Evolutionary conservation across 30 jellyfish, hydroid and myxozoan genomes (phyloP).

Genomic region (Turritopsis dohrnii): DNA sequence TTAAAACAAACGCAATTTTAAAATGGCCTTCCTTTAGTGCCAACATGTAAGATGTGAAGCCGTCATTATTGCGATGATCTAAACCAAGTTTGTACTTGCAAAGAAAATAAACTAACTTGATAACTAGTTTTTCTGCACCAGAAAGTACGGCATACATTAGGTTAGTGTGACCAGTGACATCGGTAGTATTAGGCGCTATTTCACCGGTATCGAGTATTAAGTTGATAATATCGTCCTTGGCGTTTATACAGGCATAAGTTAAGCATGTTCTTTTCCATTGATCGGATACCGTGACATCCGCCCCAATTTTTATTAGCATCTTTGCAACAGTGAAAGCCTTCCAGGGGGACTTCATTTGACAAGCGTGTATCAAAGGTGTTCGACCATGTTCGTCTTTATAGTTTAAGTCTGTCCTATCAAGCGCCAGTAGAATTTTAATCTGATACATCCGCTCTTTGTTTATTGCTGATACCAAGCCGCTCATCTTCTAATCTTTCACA

Average conservation of each 20-base stretch:
- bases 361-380: not conserved
- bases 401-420: not conserved
- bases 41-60: not conserved
- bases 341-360: not conserved
- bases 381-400: not conserved
- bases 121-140: not conserved
- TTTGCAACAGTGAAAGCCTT: not conserved
- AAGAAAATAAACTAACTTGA: not conserved
- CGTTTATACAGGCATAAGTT: not conserved
- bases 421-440: not conserved
- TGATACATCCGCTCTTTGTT: not conserved
- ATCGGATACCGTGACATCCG: not conserved
- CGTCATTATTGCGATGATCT: not conserved
- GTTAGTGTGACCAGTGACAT: not conserved
- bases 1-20: not conserved
- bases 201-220: not conserved
- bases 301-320: not conserved
- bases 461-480: not conserved
- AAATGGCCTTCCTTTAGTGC: constrained; percentile 5
- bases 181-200: not conserved
- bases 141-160: constrained; percentile 7
- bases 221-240: not conserved
- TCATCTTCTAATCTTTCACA: not conserved
- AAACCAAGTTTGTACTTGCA: not conserved
- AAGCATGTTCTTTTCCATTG: not conserved